phyloP scores from a whole-genome alignment of 2,113 vertebrate genomes.

The Sus scrofa region T2T-Sscrofa CM000816.6:76827501-76828000 shows the following conservation, averaged over 20 bases:
- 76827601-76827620: background rate
- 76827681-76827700: background rate
- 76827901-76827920: background rate
- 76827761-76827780: too few relatives aligned
- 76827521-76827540: background rate
- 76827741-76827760: too few relatives aligned
- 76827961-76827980: background rate
- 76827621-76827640: background rate
- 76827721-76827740: background rate
- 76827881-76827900: background rate
- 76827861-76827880: slow-evolving; percentile 1
- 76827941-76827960: background rate
- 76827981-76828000: background rate
- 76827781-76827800: too few relatives aligned
- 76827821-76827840: too few relatives aligned
- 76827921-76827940: background rate
- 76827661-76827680: background rate
- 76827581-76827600: background rate
- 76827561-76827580: background rate
- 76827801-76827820: too few relatives aligned
- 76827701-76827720: background rate
- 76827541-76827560: background rate
- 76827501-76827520: background rate
- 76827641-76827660: background rate
- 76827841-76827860: background rate